Percentiles rank a stretch among this genome's conserved stretches.
Conservation (phyloP, 2,113 vertebrate species). For the Condylura cristata region DNA sequence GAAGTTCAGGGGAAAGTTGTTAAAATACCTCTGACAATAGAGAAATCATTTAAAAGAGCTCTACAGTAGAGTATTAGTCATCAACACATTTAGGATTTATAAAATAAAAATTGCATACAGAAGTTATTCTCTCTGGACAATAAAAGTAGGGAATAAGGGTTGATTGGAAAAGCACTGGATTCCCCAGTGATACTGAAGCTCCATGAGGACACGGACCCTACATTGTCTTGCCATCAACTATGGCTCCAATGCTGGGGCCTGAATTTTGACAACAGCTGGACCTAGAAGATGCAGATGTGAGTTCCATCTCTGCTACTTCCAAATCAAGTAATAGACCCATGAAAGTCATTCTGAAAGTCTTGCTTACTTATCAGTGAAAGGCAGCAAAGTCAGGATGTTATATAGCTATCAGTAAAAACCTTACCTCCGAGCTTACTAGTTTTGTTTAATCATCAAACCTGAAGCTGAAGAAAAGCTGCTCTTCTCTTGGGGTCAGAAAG, state of each 20-base stretch:
- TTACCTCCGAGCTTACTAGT: background rate
- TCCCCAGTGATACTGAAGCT: background rate
- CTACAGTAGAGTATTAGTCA: background rate
- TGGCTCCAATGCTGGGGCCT: background rate
- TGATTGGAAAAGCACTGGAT: background rate
- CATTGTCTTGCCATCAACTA: background rate
- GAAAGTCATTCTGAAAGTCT: background rate
- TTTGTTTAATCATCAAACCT: slow-evolving; percentile 33
- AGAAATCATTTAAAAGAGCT: background rate
- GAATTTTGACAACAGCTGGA: background rate
- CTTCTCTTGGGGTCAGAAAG: background rate
- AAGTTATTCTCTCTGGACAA: slow-evolving; percentile 25
- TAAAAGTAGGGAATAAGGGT: background rate
- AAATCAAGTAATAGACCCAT: background rate
- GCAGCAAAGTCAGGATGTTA: background rate
- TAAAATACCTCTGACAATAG: background rate
- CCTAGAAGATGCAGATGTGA: background rate
- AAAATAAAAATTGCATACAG: slow-evolving; percentile 12
- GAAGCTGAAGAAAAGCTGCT: background rate
- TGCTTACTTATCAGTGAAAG: background rate
- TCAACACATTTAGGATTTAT: background rate
- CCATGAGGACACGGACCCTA: background rate
- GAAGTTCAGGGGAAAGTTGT: background rate
- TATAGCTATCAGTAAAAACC: background rate
- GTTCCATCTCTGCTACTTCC: background rate